phyloP scores from a whole-genome alignment of 2,888 invertebrate species.

The Drosophila merina region DNA sequence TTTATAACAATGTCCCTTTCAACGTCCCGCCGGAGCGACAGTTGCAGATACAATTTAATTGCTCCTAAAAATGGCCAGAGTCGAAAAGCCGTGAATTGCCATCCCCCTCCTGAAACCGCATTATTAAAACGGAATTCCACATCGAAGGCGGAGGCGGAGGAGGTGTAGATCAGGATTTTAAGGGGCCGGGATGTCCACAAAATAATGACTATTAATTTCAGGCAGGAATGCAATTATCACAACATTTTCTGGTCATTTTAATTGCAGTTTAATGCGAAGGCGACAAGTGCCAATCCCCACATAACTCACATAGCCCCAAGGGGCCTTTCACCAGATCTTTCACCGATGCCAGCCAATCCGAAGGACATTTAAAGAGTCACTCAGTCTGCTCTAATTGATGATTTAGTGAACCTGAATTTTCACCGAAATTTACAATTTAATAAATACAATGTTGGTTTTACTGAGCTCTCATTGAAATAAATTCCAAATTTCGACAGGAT shows the following conservation, averaged over 20 bases:
- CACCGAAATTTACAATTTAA: slow-evolving; percentile 1
- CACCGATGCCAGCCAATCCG: slow-evolving; percentile 4
- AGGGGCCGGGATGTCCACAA: slow-evolving; percentile 8
- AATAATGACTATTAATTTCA: slow-evolving; percentile 71
- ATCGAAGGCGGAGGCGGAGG: not conserved
- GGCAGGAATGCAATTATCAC: slow-evolving; percentile 66
- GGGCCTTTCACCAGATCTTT: slow-evolving; percentile 23
- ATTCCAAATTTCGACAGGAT: slow-evolving; percentile 13
- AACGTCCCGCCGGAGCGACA: slow-evolving; percentile 44
- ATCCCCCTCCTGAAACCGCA: slow-evolving; percentile 43
- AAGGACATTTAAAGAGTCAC: no score
- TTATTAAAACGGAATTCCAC: slow-evolving; percentile 66
- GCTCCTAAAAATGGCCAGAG: slow-evolving; percentile 50
- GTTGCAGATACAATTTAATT: slow-evolving; percentile 70
- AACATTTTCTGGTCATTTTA: slow-evolving; percentile 61
- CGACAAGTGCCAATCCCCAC: slow-evolving; percentile 44
- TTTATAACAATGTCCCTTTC: slow-evolving; percentile 64
- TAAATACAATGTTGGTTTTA: not conserved
- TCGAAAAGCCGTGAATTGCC: not conserved
- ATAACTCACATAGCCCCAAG: slow-evolving; percentile 24
- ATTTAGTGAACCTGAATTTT: slow-evolving; percentile 5
- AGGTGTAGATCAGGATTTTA: not conserved
- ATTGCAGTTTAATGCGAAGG: slow-evolving; percentile 62
- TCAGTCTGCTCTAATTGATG: slow-evolving; percentile 18
- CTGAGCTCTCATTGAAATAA: not conserved